phyloP scores from a whole-genome alignment of 2,888 invertebrate genomes.

The Margaritifera margaritifera region DNA sequence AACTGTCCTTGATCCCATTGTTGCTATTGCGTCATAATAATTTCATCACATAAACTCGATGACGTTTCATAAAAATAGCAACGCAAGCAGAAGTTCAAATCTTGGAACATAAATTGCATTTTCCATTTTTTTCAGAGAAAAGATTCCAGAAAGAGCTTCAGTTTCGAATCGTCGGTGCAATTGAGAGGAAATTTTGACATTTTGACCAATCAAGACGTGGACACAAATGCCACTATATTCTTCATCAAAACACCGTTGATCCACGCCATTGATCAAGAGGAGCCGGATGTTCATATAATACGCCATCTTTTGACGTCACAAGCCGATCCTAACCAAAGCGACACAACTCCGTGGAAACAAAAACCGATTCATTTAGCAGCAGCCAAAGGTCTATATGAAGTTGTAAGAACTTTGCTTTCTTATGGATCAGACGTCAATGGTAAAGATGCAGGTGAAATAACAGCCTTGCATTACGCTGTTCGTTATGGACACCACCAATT shows the following conservation, averaged over 20 bases:
- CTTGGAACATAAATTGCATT: no score
- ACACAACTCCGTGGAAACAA: constrained; percentile 17
- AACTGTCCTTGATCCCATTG: no score
- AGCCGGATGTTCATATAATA: constrained; percentile 14
- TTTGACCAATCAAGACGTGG: constrained; percentile 26
- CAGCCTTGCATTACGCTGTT: constrained; percentile 27
- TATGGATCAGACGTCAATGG: constrained; percentile 18
- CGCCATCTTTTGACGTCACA: constrained; percentile 14
- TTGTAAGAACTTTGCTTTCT: constrained; percentile 16
- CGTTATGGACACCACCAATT: constrained; percentile 21
- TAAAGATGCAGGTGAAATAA: constrained; percentile 24
- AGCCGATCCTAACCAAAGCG: constrained; percentile 22
- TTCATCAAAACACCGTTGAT: constrained; percentile 34
- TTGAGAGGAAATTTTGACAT: constrained; percentile 28
- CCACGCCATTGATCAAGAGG: constrained; percentile 27
- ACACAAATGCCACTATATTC: constrained; percentile 28
- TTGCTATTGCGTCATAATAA: no score
- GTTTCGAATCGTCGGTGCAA: constrained; percentile 33
- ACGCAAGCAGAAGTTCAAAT: no score
- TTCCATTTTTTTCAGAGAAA: constrained; percentile 33
- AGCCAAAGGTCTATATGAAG: constrained; percentile 12
- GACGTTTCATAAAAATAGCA: no score
- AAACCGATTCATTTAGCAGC: constrained; percentile 28
- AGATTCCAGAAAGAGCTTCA: constrained; percentile 36
- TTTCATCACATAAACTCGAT: no score